A percentile compares a stretch with the other conserved stretches of the same genome.
These are phyloP conservation scores for Parauchenoglanis ngamensis DNA, from an alignment of 2,797 vertebrate genomes.

Conservation along the genomic window DNA sequence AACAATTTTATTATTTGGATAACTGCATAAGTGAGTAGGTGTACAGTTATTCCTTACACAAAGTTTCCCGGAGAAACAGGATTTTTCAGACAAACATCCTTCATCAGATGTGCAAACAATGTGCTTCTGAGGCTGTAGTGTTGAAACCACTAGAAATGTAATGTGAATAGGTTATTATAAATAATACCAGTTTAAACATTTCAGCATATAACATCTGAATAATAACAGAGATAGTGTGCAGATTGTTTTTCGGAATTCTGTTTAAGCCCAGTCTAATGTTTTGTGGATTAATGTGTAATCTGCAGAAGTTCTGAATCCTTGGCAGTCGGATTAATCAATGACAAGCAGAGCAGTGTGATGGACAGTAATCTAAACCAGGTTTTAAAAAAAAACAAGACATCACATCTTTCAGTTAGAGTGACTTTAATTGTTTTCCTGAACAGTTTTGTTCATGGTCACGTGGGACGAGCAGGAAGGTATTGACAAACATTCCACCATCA, in stretches of 20 bases:
- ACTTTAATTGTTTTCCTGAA: conserved; percentile 67
- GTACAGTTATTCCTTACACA: not conserved
- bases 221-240: not conserved
- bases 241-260: not conserved
- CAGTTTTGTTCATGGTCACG: conserved; percentile 54
- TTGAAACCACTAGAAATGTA: not conserved
- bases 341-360: conserved; percentile 2
- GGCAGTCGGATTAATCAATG: not conserved
- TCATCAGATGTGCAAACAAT: not conserved
- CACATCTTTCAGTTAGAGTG: conserved; percentile 43
- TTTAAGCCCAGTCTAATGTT: not conserved
- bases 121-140: not conserved
- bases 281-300: conserved; percentile 7
- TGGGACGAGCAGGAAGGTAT: conserved; percentile 45
- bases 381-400: conserved; percentile 28
- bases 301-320: not conserved
- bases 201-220: not conserved
- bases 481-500: conserved; percentile 41
- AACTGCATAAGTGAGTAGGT: not conserved
- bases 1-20: not conserved
- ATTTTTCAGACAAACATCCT: not conserved
- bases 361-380: not conserved
- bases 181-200: not conserved
- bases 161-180: not conserved
- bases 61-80: not conserved